These are phyloP conservation scores for Colistium nudipinnis DNA, from an alignment of 2,113 vertebrate species.

Conservation along the genomic window DNA sequence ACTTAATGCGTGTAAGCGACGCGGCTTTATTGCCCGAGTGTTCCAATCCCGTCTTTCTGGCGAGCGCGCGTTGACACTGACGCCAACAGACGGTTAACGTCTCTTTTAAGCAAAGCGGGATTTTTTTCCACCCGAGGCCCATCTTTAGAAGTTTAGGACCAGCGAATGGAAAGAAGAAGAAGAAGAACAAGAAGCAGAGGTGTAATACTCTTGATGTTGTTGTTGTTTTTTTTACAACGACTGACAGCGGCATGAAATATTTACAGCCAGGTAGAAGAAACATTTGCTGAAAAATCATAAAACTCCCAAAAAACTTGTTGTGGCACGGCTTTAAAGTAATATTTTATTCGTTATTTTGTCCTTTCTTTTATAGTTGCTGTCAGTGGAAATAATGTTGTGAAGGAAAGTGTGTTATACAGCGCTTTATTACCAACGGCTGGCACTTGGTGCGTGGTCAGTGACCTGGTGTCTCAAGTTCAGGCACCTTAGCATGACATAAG, in stretches of 20 bases:
- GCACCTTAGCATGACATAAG: too few species aligned
- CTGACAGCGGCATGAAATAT: conserved; percentile 66
- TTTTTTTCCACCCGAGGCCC: conserved; percentile 64
- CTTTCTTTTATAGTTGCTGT: conserved; percentile 2
- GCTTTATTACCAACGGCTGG: too few species aligned
- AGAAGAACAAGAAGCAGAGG: conserved; percentile 46
- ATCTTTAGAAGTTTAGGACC: conserved; percentile 70
- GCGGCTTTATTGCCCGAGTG: conserved; percentile 62
- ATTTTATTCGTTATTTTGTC: conserved; percentile 30
- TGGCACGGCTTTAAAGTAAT: conserved; percentile 8
- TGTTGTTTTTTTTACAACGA: conserved; percentile 58
- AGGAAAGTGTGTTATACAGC: too few species aligned
- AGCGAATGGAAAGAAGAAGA: conserved; percentile 57
- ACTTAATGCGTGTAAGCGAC: conserved; percentile 65
- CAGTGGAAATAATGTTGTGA: too few species aligned
- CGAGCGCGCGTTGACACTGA: conserved; percentile 67
- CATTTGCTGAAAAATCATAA: conserved; percentile 61
- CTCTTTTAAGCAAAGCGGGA: conserved; percentile 66
- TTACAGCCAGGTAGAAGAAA: conserved; percentile 38
- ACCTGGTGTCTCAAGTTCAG: too few species aligned
- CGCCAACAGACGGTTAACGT: conserved; percentile 70
- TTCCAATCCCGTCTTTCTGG: conserved; percentile 66
- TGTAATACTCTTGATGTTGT: conserved; percentile 45
- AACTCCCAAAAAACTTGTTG: conserved; percentile 35
- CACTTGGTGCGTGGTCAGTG: too few species aligned